A percentile compares a stretch with the other conserved stretches of the same genome.
phyloP scores from a whole-genome alignment of 2,888 invertebrate genomes.

The Oscheius sp. region DNA sequence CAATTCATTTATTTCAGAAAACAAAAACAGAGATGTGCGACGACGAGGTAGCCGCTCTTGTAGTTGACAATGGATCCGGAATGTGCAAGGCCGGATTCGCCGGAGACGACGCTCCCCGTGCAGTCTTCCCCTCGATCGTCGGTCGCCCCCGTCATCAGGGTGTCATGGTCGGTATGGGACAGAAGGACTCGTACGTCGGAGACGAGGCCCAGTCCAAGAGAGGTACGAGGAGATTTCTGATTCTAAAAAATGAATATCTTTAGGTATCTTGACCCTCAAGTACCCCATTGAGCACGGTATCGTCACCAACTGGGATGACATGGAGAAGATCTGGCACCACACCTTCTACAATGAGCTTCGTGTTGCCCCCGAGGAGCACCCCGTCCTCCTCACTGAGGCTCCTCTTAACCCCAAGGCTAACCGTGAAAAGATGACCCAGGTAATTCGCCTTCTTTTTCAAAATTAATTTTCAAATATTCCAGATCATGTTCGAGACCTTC shows the following conservation, averaged over 20 bases:
- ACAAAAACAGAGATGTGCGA: conserved; percentile 76
- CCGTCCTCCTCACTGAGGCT: conserved; percentile 90
- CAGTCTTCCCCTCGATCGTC: conserved; percentile 87
- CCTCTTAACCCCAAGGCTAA: conserved; percentile 94
- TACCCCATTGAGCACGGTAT: conserved; percentile 97
- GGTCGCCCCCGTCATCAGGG: conserved; percentile 74
- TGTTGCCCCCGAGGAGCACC: conserved; percentile 94
- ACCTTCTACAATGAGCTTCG: conserved; percentile 97
- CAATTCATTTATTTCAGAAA: conserved; percentile 5
- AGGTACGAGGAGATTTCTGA: conserved; percentile 74
- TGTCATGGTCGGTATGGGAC: conserved; percentile 77
- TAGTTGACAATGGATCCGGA: conserved; percentile 72
- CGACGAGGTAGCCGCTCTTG: conserved; percentile 85
- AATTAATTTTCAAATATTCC: conserved; percentile 74
- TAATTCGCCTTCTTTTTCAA: neutral
- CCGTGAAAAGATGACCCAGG: conserved; percentile 90
- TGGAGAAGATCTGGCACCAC: conserved; percentile 99
- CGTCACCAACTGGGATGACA: conserved; percentile 97
- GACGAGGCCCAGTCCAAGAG: conserved; percentile 78
- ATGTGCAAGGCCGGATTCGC: conserved; percentile 84
- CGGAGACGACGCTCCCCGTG: conserved; percentile 83
- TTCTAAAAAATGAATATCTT: no score
- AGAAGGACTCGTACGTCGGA: conserved; percentile 75
- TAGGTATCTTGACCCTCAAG: conserved; percentile 88
- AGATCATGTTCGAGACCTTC: conserved; percentile 89